Conservation (phyloP, 2,113 vertebrate genomes). For the Anarhynchus alexandrinus region DNA sequence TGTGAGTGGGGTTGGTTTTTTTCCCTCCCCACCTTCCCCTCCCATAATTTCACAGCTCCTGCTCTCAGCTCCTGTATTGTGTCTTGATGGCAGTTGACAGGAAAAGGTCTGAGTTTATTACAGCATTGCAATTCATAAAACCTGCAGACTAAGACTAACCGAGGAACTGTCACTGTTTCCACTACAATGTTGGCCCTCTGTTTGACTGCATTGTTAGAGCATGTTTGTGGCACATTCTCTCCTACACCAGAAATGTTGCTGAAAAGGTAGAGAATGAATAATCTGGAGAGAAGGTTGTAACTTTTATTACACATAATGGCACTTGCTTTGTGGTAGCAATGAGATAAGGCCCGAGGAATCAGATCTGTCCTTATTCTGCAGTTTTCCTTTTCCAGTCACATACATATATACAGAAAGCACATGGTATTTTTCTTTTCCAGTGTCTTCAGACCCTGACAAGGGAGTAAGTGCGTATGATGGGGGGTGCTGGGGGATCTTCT, state of each 20-base stretch:
- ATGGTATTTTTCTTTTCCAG: not conserved
- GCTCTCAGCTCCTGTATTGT: not conserved
- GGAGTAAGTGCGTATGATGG: not conserved
- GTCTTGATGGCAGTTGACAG: not conserved
- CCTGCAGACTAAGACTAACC: not conserved
- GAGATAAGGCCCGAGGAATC: not conserved
- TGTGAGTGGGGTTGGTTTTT: not conserved
- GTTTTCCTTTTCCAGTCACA: not conserved
- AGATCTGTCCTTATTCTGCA: not conserved
- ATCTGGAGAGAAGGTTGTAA: not conserved
- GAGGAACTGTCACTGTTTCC: not conserved
- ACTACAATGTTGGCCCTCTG: not conserved
- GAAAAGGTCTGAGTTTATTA: not conserved
- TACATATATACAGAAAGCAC: not conserved
- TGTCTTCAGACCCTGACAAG: not conserved
- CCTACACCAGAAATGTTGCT: not conserved
- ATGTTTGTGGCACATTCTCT: not conserved
- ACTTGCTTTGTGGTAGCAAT: not conserved
- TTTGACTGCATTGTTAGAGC: not conserved
- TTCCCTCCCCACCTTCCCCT: too few relatives aligned
- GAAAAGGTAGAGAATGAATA: not conserved
- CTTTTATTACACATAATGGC: not conserved
- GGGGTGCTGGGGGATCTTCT: not conserved
- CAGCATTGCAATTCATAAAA: not conserved
- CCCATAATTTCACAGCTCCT: not conserved